These are phyloP conservation scores for Strigamia crassipes DNA, from an alignment of 2,888 invertebrate species.

Conservation along the genomic window DNA sequence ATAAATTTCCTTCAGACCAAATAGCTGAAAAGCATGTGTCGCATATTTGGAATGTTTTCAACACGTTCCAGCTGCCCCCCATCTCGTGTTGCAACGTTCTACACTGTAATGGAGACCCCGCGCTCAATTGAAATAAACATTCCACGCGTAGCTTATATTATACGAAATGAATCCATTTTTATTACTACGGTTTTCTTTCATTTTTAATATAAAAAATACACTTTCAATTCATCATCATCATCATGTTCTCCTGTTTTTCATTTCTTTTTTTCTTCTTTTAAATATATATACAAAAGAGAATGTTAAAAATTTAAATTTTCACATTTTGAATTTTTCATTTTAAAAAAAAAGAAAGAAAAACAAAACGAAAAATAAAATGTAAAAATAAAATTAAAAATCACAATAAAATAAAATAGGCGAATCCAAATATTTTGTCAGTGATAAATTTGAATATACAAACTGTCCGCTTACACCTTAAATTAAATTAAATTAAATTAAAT, in stretches of 20 bases:
- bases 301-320: background rate
- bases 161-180: conserved; percentile 23
- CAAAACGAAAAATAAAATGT: background rate
- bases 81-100: too few species aligned
- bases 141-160: background rate
- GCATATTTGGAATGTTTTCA: too few species aligned
- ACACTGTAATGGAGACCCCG: too few species aligned
- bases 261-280: background rate
- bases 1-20: too few species aligned
- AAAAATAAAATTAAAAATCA: background rate
- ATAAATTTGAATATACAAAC: background rate
- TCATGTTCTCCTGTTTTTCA: background rate
- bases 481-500: too few species aligned
- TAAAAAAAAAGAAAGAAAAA: too few species aligned
- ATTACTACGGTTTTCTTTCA: background rate
- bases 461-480: background rate
- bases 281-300: conserved; percentile 19
- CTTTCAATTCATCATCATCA: background rate
- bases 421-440: background rate
- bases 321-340: conserved; percentile 8
- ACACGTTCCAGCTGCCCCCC: too few species aligned
- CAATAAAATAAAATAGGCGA: conserved; percentile 14
- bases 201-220: conserved; percentile 36
- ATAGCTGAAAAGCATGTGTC: too few species aligned
- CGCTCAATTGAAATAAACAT: too few species aligned